These are phyloP conservation scores for Athripsodes cinereus DNA, from an alignment of 2,888 invertebrate species.

Conservation along the genomic window DNA sequence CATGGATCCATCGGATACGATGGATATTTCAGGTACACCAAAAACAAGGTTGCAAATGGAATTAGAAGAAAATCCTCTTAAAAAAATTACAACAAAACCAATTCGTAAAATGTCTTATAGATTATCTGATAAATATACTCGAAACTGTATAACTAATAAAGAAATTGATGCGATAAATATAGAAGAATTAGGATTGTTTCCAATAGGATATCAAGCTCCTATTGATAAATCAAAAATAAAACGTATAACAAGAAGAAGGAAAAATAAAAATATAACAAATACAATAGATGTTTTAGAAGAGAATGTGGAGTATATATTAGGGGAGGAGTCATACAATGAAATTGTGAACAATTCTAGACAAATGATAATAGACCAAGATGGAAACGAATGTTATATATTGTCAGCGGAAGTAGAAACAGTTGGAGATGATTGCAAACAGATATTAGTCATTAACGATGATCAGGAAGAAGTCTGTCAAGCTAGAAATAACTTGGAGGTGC, in stretches of 20 bases:
- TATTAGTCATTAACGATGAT: constrained; percentile 17
- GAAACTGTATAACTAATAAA: constrained; percentile 12
- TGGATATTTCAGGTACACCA: constrained; percentile 2
- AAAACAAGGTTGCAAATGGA: constrained; percentile 5
- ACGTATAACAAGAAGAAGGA: constrained; percentile 17
- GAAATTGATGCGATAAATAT: constrained; percentile 1
- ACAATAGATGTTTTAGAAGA: not conserved
- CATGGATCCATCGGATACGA: constrained; percentile 14
- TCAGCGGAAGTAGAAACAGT: not conserved
- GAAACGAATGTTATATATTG: constrained; percentile 6
- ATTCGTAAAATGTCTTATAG: not conserved
- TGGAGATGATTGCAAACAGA: constrained; percentile 16
- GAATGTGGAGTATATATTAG: not conserved
- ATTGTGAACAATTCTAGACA: not conserved
- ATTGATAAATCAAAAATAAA: constrained; percentile 20
- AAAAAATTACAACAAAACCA: not conserved
- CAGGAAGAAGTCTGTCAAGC: constrained; percentile 1
- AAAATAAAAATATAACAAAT: constrained; percentile 8
- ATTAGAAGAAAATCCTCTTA: not conserved
- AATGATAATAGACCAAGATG: constrained; percentile 2
- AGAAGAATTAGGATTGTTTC: constrained; percentile 13
- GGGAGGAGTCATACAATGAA: not conserved
- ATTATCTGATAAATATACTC: not conserved
- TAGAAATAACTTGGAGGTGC: constrained; percentile 21
- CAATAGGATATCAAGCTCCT: constrained; percentile 16